These are phyloP conservation scores for Oreochromis spilurus DNA, from an alignment of 2,113 vertebrate genomes.

Conservation along the genomic window DNA sequence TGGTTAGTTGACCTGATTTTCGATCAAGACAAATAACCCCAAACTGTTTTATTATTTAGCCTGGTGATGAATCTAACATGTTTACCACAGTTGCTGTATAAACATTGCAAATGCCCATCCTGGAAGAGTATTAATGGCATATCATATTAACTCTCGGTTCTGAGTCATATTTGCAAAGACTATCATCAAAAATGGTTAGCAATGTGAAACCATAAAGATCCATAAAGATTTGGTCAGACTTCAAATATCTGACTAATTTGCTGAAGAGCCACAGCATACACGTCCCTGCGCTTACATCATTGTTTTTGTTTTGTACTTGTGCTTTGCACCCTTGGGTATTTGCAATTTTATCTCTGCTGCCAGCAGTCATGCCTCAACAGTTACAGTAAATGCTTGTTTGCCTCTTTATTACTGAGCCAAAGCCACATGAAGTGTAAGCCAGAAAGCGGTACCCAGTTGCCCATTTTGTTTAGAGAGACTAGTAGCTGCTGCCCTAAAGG, in stretches of 20 bases:
- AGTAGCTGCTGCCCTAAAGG: neutral
- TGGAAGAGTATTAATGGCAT: neutral
- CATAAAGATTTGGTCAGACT: neutral
- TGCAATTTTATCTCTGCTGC: neutral
- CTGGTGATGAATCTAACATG: neutral
- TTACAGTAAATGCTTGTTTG: neutral
- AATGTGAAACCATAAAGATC: neutral
- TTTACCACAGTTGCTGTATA: neutral
- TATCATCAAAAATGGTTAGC: neutral
- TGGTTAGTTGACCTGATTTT: neutral
- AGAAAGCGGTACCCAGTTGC: neutral
- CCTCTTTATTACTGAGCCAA: neutral
- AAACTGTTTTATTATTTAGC: neutral
- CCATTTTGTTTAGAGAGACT: neutral
- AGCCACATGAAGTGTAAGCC: constrained; percentile 5
- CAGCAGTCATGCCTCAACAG: constrained; percentile 2
- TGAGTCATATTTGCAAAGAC: neutral
- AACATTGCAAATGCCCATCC: neutral
- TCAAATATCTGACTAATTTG: neutral
- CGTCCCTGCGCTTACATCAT: neutral
- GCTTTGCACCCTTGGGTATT: constrained; percentile 1
- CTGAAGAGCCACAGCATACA: neutral
- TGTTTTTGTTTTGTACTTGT: neutral
- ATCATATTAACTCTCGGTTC: neutral
- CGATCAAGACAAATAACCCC: neutral